Conservation (phyloP, 2,113 vertebrate species). For the Spheniscus mendiculus region DNA sequence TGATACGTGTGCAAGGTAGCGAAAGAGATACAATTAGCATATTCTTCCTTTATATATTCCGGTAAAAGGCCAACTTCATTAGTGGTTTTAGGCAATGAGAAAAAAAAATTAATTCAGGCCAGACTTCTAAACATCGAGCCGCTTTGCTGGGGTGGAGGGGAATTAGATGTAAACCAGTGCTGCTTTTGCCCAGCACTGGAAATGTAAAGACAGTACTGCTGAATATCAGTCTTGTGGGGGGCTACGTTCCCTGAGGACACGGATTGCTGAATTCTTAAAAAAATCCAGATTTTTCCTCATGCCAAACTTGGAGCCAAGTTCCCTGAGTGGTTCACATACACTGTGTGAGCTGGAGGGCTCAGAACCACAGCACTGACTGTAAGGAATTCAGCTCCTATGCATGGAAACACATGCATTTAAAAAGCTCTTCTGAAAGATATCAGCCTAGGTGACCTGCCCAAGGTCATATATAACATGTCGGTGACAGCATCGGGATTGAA, state of each 20-base stretch:
- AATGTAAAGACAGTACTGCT: background rate
- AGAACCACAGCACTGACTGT: background rate
- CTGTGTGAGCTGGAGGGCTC: background rate
- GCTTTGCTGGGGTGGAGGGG: background rate
- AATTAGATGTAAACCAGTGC: background rate
- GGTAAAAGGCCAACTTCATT: background rate
- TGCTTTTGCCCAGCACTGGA: background rate
- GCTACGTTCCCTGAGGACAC: background rate
- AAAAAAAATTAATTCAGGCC: background rate
- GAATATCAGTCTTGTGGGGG: background rate
- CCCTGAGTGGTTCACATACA: background rate
- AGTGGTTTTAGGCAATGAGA: background rate
- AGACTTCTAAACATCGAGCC: background rate
- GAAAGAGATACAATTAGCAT: background rate
- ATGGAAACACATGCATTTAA: background rate
- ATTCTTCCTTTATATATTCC: background rate
- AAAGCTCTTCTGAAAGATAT: slow-evolving; percentile 2
- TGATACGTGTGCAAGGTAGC: background rate
- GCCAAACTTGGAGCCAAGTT: background rate
- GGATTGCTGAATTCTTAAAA: background rate
- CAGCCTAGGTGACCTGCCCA: slow-evolving; percentile 35
- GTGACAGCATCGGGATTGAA: slow-evolving; percentile 15
- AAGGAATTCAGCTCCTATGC: background rate
- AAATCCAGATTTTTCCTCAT: background rate
- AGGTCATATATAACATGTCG: background rate